Conservation (phyloP, 2,888 invertebrate genomes). For the Rotaria socialis region DNA sequence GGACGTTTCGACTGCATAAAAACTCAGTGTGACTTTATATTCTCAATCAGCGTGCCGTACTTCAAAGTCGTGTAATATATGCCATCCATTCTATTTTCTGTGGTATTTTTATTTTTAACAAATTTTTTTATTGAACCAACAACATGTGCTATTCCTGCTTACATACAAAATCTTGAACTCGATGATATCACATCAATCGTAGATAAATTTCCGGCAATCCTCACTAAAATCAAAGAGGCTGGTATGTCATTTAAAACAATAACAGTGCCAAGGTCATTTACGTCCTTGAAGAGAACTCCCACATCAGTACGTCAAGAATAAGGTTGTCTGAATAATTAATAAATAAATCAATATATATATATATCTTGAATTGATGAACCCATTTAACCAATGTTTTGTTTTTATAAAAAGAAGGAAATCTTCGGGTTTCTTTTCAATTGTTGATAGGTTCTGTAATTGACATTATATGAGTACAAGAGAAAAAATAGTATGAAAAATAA, state of each 20-base stretch:
- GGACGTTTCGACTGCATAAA: background rate
- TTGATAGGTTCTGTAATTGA: background rate
- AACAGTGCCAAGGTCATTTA: background rate
- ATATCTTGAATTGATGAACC: too few relatives aligned
- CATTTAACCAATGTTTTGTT: too few relatives aligned
- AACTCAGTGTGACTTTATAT: background rate
- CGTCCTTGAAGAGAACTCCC: background rate
- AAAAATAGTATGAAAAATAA: background rate
- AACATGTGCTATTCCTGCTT: background rate
- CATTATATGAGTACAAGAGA: background rate
- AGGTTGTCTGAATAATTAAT: background rate
- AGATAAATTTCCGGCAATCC: background rate
- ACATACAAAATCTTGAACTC: conserved; percentile 5
- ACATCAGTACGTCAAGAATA: background rate
- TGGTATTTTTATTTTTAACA: background rate
- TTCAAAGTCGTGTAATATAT: background rate
- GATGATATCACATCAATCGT: background rate
- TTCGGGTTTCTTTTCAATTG: background rate
- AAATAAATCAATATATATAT: background rate
- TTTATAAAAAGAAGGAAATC: too few relatives aligned
- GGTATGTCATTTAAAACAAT: background rate
- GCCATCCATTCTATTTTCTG: background rate
- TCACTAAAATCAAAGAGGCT: conserved; percentile 4
- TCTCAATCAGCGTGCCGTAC: background rate
- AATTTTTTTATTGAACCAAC: background rate